Conservation (phyloP, 92 coral and sea anemone genomes). For the Porites rus region DNA sequence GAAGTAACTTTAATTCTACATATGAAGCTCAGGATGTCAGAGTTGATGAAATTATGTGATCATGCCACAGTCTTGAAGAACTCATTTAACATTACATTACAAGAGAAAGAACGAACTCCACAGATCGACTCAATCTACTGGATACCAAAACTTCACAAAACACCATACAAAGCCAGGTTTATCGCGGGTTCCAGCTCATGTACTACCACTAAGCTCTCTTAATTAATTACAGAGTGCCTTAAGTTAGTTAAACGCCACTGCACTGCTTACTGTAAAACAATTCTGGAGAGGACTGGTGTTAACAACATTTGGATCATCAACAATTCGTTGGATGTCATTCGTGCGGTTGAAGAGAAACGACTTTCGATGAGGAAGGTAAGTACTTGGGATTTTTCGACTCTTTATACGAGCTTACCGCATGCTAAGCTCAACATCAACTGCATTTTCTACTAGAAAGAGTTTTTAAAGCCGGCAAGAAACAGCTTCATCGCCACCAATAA, state of each 20-base stretch:
- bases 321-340: constrained; percentile 24
- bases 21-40: background rate
- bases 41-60: background rate
- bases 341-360: constrained; percentile 1
- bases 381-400: constrained; percentile 20
- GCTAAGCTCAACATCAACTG: constrained; percentile 9
- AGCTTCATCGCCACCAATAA: no score
- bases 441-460: constrained; percentile 3
- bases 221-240: no score
- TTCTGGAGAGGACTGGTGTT: constrained; percentile 20
- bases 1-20: background rate
- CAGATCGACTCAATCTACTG: background rate
- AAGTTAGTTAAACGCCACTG: background rate
- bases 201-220: no score
- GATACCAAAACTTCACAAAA: background rate
- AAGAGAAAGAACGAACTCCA: background rate
- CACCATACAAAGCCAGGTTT: no score
- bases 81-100: background rate
- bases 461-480: background rate
- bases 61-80: background rate
- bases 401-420: background rate
- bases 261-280: constrained; percentile 24
- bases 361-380: background rate
- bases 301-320: constrained; percentile 49
- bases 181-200: no score